These are phyloP conservation scores for Helobdella robusta DNA, from an alignment of 2,888 invertebrate species.

Conservation along the genomic window DNA sequence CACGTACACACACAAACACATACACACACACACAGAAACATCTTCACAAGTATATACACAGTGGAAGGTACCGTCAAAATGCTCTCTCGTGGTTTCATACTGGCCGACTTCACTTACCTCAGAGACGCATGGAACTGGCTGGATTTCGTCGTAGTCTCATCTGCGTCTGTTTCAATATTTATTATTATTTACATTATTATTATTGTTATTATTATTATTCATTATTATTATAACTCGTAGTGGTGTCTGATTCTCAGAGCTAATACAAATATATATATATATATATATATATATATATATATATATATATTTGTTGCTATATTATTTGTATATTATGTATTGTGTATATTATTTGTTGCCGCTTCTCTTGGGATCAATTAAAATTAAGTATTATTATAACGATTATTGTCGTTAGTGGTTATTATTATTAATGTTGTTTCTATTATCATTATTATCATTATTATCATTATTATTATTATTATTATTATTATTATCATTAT, in stretches of 20 bases:
- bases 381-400: neutral
- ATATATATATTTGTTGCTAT: too few species aligned
- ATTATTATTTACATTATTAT: too few species aligned
- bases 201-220: too few species aligned
- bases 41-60: slow-evolving; percentile 99
- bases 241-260: too few species aligned
- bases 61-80: slow-evolving; percentile 98
- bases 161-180: slow-evolving; percentile 99
- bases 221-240: too few species aligned
- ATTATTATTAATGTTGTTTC: neutral
- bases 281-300: too few species aligned
- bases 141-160: slow-evolving; percentile 99
- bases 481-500: neutral
- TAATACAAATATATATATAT: too few species aligned
- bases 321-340: too few species aligned
- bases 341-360: slow-evolving; percentile 72
- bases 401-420: too few species aligned
- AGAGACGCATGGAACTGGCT: slow-evolving; percentile 99
- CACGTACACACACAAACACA: too few species aligned
- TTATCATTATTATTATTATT: neutral
- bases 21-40: slow-evolving; percentile 77
- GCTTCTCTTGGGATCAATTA: neutral
- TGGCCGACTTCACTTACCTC: slow-evolving; percentile 99
- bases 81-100: slow-evolving; percentile 97
- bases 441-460: neutral